These are phyloP conservation scores for Erynnis tages DNA, from an alignment of 2,888 invertebrate genomes.

Conservation along the genomic window DNA sequence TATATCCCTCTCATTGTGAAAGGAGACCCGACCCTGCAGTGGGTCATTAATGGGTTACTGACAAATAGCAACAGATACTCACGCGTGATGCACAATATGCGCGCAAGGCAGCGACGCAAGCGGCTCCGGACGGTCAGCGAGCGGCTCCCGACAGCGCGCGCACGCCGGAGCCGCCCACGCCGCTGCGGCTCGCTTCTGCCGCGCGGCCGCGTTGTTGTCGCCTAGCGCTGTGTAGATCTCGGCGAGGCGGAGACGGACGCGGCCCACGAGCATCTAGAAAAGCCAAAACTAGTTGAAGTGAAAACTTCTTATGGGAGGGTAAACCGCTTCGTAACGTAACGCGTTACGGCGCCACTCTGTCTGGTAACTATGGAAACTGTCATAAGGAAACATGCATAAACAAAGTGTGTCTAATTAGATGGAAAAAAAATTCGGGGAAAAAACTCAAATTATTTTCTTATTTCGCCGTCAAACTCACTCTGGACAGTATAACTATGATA, in stretches of 20 bases:
- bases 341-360: no score
- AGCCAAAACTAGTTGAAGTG: not conserved
- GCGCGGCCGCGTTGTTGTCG: slow-evolving; percentile 89
- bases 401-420: no score
- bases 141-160: slow-evolving; percentile 90
- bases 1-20: no score
- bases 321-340: no score
- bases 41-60: no score
- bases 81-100: slow-evolving; percentile 93
- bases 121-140: slow-evolving; percentile 76
- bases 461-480: no score
- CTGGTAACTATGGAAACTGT: no score
- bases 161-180: slow-evolving; percentile 86
- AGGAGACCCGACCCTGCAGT: no score
- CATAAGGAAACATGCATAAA: no score
- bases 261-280: slow-evolving; percentile 87
- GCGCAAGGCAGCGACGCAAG: slow-evolving; percentile 92
- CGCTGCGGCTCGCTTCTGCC: slow-evolving; percentile 89
- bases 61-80: slow-evolving; percentile 34
- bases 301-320: not conserved
- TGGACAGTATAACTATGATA: no score
- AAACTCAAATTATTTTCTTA: no score
- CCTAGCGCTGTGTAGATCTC: slow-evolving; percentile 91
- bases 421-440: no score
- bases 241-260: slow-evolving; percentile 89